phyloP scores from a whole-genome alignment of 2,888 invertebrate species.

The Axea sp. region DNA sequence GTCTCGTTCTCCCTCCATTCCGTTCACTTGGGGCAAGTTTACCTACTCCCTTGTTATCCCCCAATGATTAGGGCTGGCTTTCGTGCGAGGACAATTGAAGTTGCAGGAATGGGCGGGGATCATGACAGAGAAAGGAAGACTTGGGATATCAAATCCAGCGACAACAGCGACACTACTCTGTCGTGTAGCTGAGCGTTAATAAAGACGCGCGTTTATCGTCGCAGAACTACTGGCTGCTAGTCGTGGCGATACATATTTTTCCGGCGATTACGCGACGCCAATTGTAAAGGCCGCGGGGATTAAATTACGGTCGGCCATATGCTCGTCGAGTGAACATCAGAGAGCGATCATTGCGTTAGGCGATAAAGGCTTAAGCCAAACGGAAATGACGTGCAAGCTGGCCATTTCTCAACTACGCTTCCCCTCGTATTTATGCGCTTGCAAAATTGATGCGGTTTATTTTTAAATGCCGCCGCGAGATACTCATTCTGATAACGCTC shows the following conservation, averaged over 20 bases:
- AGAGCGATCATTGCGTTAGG: constrained; percentile 45
- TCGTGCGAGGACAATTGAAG: constrained; percentile 73
- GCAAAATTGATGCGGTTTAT: constrained; percentile 17
- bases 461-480: constrained; percentile 20
- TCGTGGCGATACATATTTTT: constrained; percentile 28
- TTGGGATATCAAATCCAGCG: constrained; percentile 17
- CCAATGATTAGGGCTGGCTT: constrained; percentile 75
- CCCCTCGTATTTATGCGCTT: constrained; percentile 1
- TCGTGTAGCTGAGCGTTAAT: not conserved
- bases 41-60: constrained; percentile 69
- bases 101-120: constrained; percentile 74
- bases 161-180: constrained; percentile 5
- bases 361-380: constrained; percentile 31
- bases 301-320: constrained; percentile 64
- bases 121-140: constrained; percentile 39
- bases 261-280: constrained; percentile 20
- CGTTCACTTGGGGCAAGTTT: constrained; percentile 65
- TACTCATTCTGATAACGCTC: not conserved
- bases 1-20: constrained; percentile 55
- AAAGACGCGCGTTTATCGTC: constrained; percentile 12
- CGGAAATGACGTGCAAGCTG: constrained; percentile 44
- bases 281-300: constrained; percentile 54
- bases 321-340: constrained; percentile 60
- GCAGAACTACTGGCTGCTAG: too few species aligned
- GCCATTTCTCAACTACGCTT: constrained; percentile 53